Evolutionary conservation across 2,888 invertebrate genomes (phyloP), one percentile per base, ranked within the genome.

Genomic region (Megalurothrips usitatus): DNA sequence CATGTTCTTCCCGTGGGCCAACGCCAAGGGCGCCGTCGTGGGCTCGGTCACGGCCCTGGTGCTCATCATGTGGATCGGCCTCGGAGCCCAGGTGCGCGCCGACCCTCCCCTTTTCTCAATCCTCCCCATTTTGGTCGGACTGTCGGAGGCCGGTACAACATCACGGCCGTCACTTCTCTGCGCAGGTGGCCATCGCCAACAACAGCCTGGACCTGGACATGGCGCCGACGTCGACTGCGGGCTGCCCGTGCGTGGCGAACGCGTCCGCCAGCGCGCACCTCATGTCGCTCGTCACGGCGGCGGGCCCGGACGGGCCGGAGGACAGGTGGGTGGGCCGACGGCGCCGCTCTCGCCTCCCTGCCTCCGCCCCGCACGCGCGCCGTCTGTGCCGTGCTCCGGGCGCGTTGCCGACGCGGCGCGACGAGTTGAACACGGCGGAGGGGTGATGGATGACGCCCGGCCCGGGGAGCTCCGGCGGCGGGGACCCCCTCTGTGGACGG

Each of bases 1-100:
- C 81, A 96, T 97, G 92, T 92, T 94, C 84, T 93, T 96, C 84
- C 96, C 96, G 0, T 94, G 93, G 91, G 93, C 95, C 4, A 97
- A 96, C 86, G 89, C 92, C 26, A 81, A 92, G 91, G 94, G 93
- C 10, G 93, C 93, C 0, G 88, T 93, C 80, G 87, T 88, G 8
- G 93, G 93, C 19, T 91, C 92, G 0, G 84, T 91, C 19, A 87
- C 90, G n/a, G 91, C 92, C 0, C 85, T 92, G 80, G 85, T 87
- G 49, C 84, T 93, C 80, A 91, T 93, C 80, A 86, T 91, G 80
- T 90, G 90, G 87, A 92, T 93, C 82, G 92, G 92, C 28, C 88
- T 92, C 49, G 93, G 93, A 0, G 91, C 93, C 0, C 93, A 93
- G 86, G 85, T 92, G 58, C 17, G 58, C 12, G 14, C 52, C 9